Evolutionary conservation across 2,888 invertebrate species (phyloP).

Genomic region (Flexamia atlantica): DNA sequence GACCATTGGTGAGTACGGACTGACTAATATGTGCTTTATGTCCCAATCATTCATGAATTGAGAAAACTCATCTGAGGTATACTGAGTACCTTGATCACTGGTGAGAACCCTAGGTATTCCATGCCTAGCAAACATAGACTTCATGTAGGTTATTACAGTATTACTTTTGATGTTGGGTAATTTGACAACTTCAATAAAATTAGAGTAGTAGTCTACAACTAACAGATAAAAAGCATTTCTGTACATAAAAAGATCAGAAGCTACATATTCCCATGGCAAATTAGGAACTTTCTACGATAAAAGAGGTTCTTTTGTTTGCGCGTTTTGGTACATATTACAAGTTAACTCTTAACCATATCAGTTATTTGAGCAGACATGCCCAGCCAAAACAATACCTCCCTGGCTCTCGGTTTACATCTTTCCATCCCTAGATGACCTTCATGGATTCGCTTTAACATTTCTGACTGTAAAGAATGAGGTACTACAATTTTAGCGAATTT

Average conservation of each 20-base stretch:
- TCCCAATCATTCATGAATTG: conserved; percentile 40
- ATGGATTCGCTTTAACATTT: conserved; percentile 64
- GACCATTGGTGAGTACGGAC: conserved; percentile 58
- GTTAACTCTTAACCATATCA: conserved; percentile 59
- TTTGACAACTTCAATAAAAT: conserved; percentile 63
- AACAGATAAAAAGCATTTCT: conserved; percentile 59
- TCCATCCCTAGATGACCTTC: conserved; percentile 65
- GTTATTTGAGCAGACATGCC: conserved; percentile 61
- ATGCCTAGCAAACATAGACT: conserved; percentile 56
- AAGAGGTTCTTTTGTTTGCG: conserved; percentile 62
- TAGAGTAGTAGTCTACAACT: conserved; percentile 63
- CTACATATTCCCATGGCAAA: conserved; percentile 61
- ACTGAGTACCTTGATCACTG: conserved; percentile 55
- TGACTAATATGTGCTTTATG: conserved; percentile 44
- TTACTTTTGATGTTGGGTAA: conserved; percentile 49
- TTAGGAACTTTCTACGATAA: conserved; percentile 51
- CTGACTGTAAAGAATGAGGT: conserved; percentile 55
- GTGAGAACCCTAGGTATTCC: conserved; percentile 49
- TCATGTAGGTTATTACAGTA: conserved; percentile 54
- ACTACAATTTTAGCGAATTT: conserved; percentile 66
- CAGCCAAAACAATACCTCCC: conserved; percentile 65
- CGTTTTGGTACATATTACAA: conserved; percentile 39
- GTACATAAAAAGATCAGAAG: conserved; percentile 63
- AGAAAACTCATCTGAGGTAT: conserved; percentile 53
- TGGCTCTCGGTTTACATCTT: conserved; percentile 64